These are phyloP conservation scores for Spodoptera litura DNA, from an alignment of 1,140 invertebrate genomes.

Conservation along the genomic window DNA sequence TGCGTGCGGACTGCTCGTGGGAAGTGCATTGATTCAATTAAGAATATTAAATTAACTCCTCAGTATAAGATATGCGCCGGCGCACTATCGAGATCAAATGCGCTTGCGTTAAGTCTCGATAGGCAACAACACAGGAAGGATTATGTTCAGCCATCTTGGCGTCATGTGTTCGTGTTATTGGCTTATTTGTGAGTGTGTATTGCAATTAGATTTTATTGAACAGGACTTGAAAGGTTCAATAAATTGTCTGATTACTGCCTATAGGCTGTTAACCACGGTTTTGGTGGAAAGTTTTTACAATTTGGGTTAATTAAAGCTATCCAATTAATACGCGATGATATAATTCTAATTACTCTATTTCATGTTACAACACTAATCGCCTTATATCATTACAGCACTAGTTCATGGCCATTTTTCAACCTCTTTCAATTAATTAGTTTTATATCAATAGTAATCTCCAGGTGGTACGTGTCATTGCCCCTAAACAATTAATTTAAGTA, in stretches of 20 bases:
- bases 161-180: constrained; percentile 35
- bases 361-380: not conserved
- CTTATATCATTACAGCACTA: constrained; percentile 10
- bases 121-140: constrained; percentile 49
- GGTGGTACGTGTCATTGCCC: constrained; percentile 42
- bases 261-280: no score
- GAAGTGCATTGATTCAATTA: constrained; percentile 69
- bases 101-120: constrained; percentile 53
- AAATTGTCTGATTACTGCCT: not conserved
- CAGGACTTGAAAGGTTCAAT: not conserved
- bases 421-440: constrained; percentile 41
- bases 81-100: constrained; percentile 52
- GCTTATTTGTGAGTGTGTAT: constrained; percentile 35
- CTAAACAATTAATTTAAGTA: constrained; percentile 35
- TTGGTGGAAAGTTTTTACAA: no score
- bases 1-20: constrained; percentile 59
- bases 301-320: not conserved
- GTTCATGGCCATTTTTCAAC: constrained; percentile 30
- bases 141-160: constrained; percentile 50
- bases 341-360: constrained; percentile 16
- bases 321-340: not conserved
- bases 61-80: constrained; percentile 51
- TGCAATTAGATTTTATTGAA: constrained; percentile 33
- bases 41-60: constrained; percentile 57
- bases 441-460: constrained; percentile 35